These are phyloP conservation scores for Diachasmimorpha longicaudata DNA, from an alignment of 1,140 invertebrate genomes.

Conservation along the genomic window DNA sequence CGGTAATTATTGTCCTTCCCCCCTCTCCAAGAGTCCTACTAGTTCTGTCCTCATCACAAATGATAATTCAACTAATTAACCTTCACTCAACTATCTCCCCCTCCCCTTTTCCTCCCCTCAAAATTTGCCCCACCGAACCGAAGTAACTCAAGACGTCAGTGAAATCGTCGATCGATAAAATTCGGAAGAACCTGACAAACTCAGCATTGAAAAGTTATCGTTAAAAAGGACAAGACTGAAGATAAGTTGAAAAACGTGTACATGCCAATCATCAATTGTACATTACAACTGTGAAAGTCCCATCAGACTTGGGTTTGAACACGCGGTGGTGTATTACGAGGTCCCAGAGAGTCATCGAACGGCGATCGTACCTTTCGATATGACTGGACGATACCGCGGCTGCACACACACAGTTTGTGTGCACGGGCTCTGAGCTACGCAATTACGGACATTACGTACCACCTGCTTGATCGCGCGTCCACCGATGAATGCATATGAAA, in stretches of 20 bases:
- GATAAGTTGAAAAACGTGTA: background rate
- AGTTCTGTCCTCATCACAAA: too few relatives aligned
- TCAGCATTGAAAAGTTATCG: too few relatives aligned
- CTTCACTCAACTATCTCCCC: too few relatives aligned
- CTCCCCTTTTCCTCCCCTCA: too few relatives aligned
- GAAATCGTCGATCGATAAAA: too few relatives aligned
- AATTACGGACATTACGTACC: slow-evolving; percentile 30
- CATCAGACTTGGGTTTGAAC: background rate
- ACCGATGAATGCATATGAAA: slow-evolving; percentile 12
- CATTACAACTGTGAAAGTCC: slow-evolving; percentile 2
- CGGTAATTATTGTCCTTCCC: too few relatives aligned
- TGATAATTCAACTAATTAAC: too few relatives aligned
- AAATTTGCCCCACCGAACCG: too few relatives aligned
- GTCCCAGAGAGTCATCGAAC: slow-evolving; percentile 14
- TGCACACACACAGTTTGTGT: background rate
- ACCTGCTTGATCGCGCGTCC: slow-evolving; percentile 25
- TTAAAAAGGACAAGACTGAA: background rate
- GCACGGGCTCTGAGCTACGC: slow-evolving; percentile 14
- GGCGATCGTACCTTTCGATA: slow-evolving; percentile 20
- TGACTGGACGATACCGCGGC: slow-evolving; percentile 8
- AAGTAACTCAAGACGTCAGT: too few relatives aligned
- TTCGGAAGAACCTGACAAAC: too few relatives aligned
- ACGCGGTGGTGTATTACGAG: background rate
- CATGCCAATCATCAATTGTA: background rate
- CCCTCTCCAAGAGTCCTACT: too few relatives aligned